These are phyloP conservation scores for Thymelicus lineola DNA, from an alignment of 2,888 invertebrate species.

Conservation along the genomic window DNA sequence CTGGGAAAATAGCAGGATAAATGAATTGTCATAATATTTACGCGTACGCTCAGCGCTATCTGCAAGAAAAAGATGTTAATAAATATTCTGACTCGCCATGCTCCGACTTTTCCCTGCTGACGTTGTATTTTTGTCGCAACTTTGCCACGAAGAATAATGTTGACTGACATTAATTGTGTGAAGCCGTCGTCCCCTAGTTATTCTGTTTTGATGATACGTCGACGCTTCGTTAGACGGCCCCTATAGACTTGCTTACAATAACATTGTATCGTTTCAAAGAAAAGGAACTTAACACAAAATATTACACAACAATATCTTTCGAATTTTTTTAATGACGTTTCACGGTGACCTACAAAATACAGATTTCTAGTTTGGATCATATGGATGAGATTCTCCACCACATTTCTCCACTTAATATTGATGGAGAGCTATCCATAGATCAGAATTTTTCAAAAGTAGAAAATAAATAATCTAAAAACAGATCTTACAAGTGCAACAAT, in stretches of 20 bases:
- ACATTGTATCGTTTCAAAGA: not conserved
- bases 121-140: slow-evolving; percentile 33
- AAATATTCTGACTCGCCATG: slow-evolving; percentile 23
- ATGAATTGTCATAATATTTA: not conserved
- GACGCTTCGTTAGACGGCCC: slow-evolving; percentile 24
- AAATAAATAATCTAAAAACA: too few species aligned
- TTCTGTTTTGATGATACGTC: slow-evolving; percentile 35
- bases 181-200: slow-evolving; percentile 35
- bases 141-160: slow-evolving; percentile 33
- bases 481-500: too few species aligned
- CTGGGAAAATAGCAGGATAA: not conserved
- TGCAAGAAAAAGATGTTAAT: slow-evolving; percentile 26
- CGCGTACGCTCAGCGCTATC: not conserved
- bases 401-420: too few species aligned
- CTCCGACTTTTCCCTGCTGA: slow-evolving; percentile 31
- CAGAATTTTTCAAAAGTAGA: too few species aligned
- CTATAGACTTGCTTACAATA: slow-evolving; percentile 18
- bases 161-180: slow-evolving; percentile 38
- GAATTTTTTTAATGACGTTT: too few species aligned
- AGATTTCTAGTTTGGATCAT: too few species aligned
- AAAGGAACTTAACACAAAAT: not conserved
- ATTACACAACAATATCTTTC: too few species aligned
- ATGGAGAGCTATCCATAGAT: too few species aligned
- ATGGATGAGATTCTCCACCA: too few species aligned
- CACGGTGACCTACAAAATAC: too few species aligned